Conservation (phyloP, 2,113 vertebrate genomes). For the Verasper variegatus region DNA sequence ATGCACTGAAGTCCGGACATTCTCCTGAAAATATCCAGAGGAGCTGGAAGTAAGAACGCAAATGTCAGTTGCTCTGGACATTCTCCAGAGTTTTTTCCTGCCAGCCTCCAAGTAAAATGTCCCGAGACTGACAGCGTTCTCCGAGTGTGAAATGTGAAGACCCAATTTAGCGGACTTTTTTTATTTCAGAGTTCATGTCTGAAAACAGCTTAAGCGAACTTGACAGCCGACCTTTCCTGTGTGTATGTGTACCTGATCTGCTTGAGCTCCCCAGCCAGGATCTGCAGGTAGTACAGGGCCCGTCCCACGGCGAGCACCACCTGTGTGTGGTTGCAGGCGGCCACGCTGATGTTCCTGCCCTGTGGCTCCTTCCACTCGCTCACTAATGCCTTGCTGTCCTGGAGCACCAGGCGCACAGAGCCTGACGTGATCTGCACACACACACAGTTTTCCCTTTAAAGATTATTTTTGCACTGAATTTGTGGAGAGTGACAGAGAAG, state of each 20-base stretch:
- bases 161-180: too few species aligned
- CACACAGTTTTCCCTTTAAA: constrained; percentile 16
- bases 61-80: too few species aligned
- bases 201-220: background rate
- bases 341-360: constrained; percentile 96
- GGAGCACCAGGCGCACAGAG: constrained; percentile 93
- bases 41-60: background rate
- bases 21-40: background rate
- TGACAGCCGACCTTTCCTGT: background rate
- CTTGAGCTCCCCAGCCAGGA: constrained; percentile 92
- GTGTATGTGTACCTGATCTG: constrained; percentile 89
- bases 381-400: constrained; percentile 93
- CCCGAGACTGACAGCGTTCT: too few species aligned
- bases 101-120: too few species aligned
- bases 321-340: constrained; percentile 96
- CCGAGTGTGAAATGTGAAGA: too few species aligned
- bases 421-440: constrained; percentile 92
- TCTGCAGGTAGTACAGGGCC: constrained; percentile 96
- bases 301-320: constrained; percentile 96
- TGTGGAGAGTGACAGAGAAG: background rate
- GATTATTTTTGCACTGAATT: background rate
- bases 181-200: too few species aligned
- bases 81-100: too few species aligned
- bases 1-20: too few species aligned
- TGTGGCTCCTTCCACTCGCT: constrained; percentile 98